Evolutionary conservation across 2,113 vertebrate genomes (phyloP), one percentile per base, ranked within the genome.

Genomic region (Noctilio leporinus): DNA sequence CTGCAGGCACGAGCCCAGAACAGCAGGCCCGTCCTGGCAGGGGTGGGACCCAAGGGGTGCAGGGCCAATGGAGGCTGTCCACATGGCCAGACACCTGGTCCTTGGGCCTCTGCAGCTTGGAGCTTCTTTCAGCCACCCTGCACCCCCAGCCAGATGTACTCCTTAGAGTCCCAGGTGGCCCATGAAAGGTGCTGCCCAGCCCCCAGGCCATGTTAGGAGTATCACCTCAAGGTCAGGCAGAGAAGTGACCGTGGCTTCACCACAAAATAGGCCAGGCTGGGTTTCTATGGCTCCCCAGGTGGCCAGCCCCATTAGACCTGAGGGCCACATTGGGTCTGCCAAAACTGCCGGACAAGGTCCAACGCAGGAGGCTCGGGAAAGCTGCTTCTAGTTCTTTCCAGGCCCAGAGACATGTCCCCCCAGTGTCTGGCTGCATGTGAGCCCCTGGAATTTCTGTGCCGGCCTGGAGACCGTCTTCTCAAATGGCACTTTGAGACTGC

Each of bases 211-310:
- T 0, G 0, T 33, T 87, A 35, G 83, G 35, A 93, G 69, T 3
- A 15, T 84, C 94, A 70, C 59, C 84, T 94, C 92, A 33, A 73
- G 62, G 92, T 95, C 51, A 96, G 95, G 81, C 69, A 88, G 85
- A 85, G 67, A 76, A 80, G 15, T 45, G 77, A 40, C 43, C 64
- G 15, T 55, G 76, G 88, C 75, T 57, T 70, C 64, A 59, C 43
- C 53, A 51, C 38, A 62, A 70, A 96, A 80, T 40, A 57, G 78
- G 16, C 93, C 76, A 82, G 51, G 65, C 83, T 20, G 35, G n/a
- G 65, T 87, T 78, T 93, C 92, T 92, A 19, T 33, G 43, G 89
- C 91, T 94, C 87, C 67, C 65, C 93, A 96, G 96, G 95, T 92
- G 81, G 81, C 76, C 53, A 5, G 89, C 81, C 91, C 93, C 87